Evolutionary conservation across 1,140 invertebrate genomes (phyloP), one percentile per base, ranked within the genome.

Genomic region (Drosophila chauvacae): DNA sequence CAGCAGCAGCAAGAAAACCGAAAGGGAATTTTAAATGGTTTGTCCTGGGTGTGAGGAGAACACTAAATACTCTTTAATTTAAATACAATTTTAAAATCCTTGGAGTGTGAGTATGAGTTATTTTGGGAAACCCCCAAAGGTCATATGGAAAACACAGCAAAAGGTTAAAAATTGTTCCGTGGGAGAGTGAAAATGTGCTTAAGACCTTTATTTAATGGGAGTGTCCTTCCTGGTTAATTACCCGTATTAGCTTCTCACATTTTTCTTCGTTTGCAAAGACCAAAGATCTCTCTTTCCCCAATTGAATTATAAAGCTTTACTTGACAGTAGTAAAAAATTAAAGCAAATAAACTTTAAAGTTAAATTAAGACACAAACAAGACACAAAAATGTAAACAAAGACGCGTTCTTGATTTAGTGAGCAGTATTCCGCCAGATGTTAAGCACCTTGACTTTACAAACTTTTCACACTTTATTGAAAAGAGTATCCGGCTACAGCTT

Each of bases 21-120:
- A 68, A 77, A 66, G 4, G 44, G 37, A 65, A 75, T 41, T 45
- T n/a, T 42, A 42, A 60, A 48, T 60, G 41, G 28, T 35, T 35
- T 35, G 4, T 18, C 16, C 13, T 1, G 16, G 26, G 11, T 20
- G 39, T 44, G 7, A 2, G 28, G 0, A 10, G 26, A 26, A 61
- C 60, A 35, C 13, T 10, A 35, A 35, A 65, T 65, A 65, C 62
- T 26, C 62, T 62, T 11, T 7, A 26, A n/a, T 37, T 53, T 11
- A 14, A 61, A 51, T 30, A 33, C 35, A 14, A 47, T 48, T 13
- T 7, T 7, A 14, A 18, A 48, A 33, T 11, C 30, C 20, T 26
- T 13, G 20, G 7, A 53, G 14, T 53, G 13, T 53, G 30, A 7
- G 28, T 37, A 13, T 35, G 4, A 35, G 35, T 55, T 39, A 1